phyloP scores from a whole-genome alignment of 2,888 invertebrate genomes.

The Nephrotoma appendiculata region DNA sequence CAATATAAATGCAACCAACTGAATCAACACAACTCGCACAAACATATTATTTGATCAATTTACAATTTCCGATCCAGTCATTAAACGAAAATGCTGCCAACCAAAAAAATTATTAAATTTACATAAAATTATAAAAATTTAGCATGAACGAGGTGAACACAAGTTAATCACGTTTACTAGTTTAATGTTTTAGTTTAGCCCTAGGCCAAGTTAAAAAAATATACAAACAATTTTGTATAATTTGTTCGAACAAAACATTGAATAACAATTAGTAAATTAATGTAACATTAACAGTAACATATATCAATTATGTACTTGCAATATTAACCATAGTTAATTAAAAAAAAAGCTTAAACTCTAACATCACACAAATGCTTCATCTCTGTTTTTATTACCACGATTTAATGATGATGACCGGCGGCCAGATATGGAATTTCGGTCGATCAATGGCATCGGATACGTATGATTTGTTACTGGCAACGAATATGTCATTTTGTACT shows the following conservation, averaged over 20 bases:
- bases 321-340: neutral
- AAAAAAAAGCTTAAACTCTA: neutral
- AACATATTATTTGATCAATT: neutral
- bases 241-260: neutral
- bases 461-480: slow-evolving; percentile 20
- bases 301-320: neutral
- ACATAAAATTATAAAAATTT: too few species aligned
- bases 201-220: neutral
- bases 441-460: slow-evolving; percentile 11
- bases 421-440: slow-evolving; percentile 3
- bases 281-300: neutral
- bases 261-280: neutral
- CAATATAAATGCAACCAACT: neutral
- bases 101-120: neutral
- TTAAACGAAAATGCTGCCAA: neutral
- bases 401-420: neutral
- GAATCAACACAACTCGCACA: neutral
- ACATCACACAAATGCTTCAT: slow-evolving; percentile 6
- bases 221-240: neutral
- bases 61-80: neutral
- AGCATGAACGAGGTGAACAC: too few species aligned
- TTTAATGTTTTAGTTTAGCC: too few species aligned
- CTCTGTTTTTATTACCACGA: neutral
- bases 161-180: too few species aligned
- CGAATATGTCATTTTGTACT: slow-evolving; percentile 33